Conservation (phyloP, 2,113 vertebrate genomes). For the Parotia lawesii region DNA sequence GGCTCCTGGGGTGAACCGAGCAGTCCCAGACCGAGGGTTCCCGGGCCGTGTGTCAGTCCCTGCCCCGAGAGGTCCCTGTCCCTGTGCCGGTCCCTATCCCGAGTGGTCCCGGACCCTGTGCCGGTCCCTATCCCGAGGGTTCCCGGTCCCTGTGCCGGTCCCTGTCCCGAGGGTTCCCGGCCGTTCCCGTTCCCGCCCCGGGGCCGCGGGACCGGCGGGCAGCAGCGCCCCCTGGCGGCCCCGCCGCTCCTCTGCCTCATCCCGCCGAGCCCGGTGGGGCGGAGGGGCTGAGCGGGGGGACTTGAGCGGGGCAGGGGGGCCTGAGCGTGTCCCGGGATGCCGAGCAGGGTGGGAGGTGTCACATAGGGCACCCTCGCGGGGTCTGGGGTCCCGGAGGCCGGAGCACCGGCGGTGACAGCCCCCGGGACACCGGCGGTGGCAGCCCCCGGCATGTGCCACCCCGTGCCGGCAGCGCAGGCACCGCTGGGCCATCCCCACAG, state of each 20-base stretch:
- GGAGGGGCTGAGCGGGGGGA: neutral
- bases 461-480: neutral
- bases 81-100: neutral
- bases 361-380: neutral
- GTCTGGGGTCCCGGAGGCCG: too few relatives aligned
- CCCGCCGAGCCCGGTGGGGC: neutral
- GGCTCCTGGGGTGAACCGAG: neutral
- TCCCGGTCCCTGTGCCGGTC: too few relatives aligned
- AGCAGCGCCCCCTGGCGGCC: neutral
- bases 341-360: neutral
- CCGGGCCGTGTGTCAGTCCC: neutral
- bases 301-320: neutral
- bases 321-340: neutral
- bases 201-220: neutral
- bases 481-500: fast-evolving
- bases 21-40: too few relatives aligned
- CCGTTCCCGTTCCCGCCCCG: neutral
- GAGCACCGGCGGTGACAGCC: neutral
- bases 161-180: neutral
- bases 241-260: neutral
- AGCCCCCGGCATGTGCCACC: neutral
- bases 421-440: neutral
- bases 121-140: neutral
- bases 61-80: neutral
- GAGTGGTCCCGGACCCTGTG: neutral